Conservation (phyloP, 2,113 vertebrate species). For the Bettongia penicillata region DNA sequence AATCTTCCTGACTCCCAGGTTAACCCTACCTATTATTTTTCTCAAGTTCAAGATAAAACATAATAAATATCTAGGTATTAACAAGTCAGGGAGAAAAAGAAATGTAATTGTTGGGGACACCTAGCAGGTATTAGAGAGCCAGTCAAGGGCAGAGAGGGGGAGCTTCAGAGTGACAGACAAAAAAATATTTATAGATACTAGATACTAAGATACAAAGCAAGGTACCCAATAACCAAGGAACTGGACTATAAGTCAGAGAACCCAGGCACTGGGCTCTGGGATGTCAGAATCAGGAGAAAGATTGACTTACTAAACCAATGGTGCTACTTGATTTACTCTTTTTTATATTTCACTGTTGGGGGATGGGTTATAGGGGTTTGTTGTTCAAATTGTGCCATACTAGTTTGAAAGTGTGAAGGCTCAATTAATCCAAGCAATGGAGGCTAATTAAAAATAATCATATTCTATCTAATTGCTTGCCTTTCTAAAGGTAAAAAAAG, state of each 20-base stretch:
- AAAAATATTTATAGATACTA: neutral
- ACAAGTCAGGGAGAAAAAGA: neutral
- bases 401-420: neutral
- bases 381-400: neutral
- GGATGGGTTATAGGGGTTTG: neutral
- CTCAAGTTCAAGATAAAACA: neutral
- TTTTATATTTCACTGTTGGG: neutral
- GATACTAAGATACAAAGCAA: neutral
- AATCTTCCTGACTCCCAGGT: neutral
- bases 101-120: neutral
- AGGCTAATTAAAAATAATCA: neutral
- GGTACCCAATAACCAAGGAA: neutral
- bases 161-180: neutral
- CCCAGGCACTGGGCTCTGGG: neutral
- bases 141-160: neutral
- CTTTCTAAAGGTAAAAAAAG: neutral
- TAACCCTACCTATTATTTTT: neutral
- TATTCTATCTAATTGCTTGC: neutral
- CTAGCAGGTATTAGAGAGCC: neutral
- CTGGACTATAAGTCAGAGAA: neutral
- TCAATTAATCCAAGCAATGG: neutral
- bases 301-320: neutral
- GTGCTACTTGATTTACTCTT: neutral
- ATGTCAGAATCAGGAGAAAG: neutral
- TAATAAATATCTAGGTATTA: neutral